Percentiles rank a stretch among this genome's conserved stretches.
These are phyloP conservation scores for Peromyscus eremicus DNA, from an alignment of 2,797 vertebrate genomes.

Conservation along the genomic window DNA sequence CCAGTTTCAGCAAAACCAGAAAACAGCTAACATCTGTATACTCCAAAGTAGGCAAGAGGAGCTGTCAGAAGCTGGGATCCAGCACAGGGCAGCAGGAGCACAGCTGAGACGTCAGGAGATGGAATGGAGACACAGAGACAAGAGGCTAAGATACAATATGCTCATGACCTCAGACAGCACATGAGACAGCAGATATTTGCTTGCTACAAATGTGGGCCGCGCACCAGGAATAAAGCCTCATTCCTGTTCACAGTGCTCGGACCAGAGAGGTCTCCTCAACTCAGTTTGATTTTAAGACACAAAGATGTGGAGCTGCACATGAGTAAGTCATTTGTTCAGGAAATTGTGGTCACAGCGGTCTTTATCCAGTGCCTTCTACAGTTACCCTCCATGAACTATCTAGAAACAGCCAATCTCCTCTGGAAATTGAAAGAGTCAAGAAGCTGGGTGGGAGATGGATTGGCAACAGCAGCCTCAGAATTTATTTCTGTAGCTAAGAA, in stretches of 20 bases:
- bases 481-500: neutral
- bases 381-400: neutral
- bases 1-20: slow-evolving; percentile 13
- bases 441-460: neutral
- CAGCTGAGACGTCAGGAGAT: neutral
- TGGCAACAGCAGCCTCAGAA: neutral
- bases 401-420: neutral
- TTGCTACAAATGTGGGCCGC: neutral
- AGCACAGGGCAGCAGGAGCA: neutral
- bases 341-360: neutral
- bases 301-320: neutral
- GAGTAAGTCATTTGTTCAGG: neutral
- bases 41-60: neutral
- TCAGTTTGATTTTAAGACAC: neutral
- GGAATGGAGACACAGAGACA: neutral
- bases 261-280: neutral
- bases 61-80: neutral
- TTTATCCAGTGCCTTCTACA: neutral
- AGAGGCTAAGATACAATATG: neutral
- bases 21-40: neutral
- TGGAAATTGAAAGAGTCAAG: neutral
- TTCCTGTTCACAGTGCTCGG: neutral
- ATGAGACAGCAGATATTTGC: neutral
- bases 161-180: neutral
- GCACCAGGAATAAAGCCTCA: neutral